Conservation (phyloP, 2,797 vertebrate species). For the Bucorvus abyssinicus region DNA sequence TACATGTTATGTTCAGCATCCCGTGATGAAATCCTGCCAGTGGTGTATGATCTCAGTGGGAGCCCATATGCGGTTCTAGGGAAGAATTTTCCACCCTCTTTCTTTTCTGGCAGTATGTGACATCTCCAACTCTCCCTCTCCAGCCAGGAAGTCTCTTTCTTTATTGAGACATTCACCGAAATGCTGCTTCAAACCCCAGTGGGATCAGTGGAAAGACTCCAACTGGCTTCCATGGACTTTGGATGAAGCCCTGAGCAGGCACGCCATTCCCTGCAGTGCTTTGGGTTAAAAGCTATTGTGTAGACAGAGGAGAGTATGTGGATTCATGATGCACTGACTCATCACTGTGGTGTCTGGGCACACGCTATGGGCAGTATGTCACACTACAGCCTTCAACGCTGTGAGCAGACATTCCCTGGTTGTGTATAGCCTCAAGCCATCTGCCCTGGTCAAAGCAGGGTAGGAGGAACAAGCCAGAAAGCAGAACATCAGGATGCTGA, state of each 20-base stretch:
- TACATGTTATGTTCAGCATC: neutral
- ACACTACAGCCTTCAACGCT: neutral
- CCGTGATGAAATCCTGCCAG: neutral
- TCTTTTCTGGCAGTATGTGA: neutral
- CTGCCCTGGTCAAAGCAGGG: neutral
- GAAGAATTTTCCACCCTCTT: neutral
- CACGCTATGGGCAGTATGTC: constrained; percentile 4
- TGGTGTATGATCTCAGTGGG: neutral
- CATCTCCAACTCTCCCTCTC: neutral
- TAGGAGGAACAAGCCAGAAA: neutral
- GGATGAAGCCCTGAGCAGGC: neutral
- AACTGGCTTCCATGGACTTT: neutral
- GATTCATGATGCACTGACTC: constrained; percentile 29
- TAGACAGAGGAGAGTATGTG: neutral
- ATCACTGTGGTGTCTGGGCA: constrained; percentile 45
- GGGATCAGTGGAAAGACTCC: neutral
- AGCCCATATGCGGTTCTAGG: neutral
- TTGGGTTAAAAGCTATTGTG: constrained; percentile 22
- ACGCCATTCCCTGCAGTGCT: neutral
- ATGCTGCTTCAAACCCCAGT: neutral
- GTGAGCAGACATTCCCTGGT: neutral
- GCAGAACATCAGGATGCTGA: neutral
- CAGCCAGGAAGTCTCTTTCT: neutral
- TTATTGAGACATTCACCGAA: neutral
- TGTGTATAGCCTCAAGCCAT: neutral